These are phyloP conservation scores for Zaprionus lineosus DNA, from an alignment of 2,888 invertebrate genomes.

Conservation along the genomic window DNA sequence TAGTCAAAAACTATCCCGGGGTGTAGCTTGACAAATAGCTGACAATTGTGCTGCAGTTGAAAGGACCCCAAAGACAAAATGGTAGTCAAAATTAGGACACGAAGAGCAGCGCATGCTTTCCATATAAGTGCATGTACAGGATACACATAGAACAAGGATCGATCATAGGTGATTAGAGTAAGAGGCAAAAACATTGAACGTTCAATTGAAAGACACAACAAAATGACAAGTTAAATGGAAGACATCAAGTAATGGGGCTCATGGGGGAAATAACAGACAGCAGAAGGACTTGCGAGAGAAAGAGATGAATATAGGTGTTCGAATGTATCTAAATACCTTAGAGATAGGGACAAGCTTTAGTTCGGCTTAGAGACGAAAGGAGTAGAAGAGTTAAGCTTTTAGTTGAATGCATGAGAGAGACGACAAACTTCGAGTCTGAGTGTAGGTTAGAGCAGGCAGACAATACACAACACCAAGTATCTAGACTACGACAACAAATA, in stretches of 20 bases:
- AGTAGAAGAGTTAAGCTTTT: background rate
- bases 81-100: background rate
- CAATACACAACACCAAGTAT: constrained; percentile 20
- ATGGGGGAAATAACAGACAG: too few species aligned
- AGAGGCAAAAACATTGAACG: too few species aligned
- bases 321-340: too few species aligned
- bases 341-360: too few species aligned
- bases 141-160: constrained; percentile 16
- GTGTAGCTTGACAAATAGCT: constrained; percentile 46
- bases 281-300: too few species aligned
- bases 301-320: too few species aligned
- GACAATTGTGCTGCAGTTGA: constrained; percentile 14
- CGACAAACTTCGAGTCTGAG: background rate
- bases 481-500: constrained; percentile 35
- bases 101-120: too few species aligned
- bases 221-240: too few species aligned
- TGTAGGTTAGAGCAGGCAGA: constrained; percentile 10
- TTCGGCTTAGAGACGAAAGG: background rate
- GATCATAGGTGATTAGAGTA: constrained; percentile 3
- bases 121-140: too few species aligned
- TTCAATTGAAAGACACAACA: background rate
- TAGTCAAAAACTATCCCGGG: constrained; percentile 5
- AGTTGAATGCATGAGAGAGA: background rate
- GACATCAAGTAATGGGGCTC: too few species aligned
- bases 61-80: background rate